These are phyloP conservation scores for Hypomecis atomaria DNA, from an alignment of 2,888 invertebrate genomes.

Conservation along the genomic window DNA sequence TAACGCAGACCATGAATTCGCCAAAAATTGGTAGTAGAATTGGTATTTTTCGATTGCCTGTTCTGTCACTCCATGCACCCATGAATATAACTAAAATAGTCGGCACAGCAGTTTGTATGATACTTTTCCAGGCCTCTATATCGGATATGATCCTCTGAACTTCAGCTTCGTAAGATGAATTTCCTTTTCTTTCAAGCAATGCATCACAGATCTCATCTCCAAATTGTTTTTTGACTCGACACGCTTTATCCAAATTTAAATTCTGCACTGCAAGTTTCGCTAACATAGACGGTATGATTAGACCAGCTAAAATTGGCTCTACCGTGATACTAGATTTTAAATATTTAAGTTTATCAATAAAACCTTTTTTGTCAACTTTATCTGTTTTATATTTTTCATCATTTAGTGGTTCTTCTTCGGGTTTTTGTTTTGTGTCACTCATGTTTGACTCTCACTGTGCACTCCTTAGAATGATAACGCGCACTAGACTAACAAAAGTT, in stretches of 20 bases:
- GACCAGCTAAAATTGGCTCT: slow-evolving; percentile 88
- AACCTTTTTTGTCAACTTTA: slow-evolving; percentile 68
- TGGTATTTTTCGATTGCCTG: slow-evolving; percentile 83
- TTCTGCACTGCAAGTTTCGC: slow-evolving; percentile 87
- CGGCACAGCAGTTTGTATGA: slow-evolving; percentile 83
- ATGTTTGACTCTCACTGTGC: slow-evolving; percentile 47
- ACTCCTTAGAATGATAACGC: slow-evolving; percentile 41
- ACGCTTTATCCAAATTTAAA: slow-evolving; percentile 75
- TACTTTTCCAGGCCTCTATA: slow-evolving; percentile 83
- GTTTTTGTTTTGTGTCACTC: slow-evolving; percentile 50
- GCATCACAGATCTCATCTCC: slow-evolving; percentile 70
- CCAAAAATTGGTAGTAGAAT: slow-evolving; percentile 83
- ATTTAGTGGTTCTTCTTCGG: slow-evolving; percentile 65
- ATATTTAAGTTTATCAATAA: slow-evolving; percentile 80
- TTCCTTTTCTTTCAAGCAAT: slow-evolving; percentile 68
- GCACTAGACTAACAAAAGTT: slow-evolving; percentile 51
- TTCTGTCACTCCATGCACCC: slow-evolving; percentile 86
- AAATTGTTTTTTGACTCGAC: slow-evolving; percentile 64
- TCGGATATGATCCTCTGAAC: slow-evolving; percentile 83
- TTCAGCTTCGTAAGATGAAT: slow-evolving; percentile 85
- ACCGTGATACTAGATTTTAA: slow-evolving; percentile 87
- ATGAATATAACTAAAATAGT: slow-evolving; percentile 82
- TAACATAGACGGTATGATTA: slow-evolving; percentile 86
- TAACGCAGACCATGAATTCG: slow-evolving; percentile 76
- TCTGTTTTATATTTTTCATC: slow-evolving; percentile 47